Evolutionary conservation across 2,797 vertebrate species (phyloP), one percentile per base, ranked within the genome.

Genomic region (Enteromius trimaculatus): DNA sequence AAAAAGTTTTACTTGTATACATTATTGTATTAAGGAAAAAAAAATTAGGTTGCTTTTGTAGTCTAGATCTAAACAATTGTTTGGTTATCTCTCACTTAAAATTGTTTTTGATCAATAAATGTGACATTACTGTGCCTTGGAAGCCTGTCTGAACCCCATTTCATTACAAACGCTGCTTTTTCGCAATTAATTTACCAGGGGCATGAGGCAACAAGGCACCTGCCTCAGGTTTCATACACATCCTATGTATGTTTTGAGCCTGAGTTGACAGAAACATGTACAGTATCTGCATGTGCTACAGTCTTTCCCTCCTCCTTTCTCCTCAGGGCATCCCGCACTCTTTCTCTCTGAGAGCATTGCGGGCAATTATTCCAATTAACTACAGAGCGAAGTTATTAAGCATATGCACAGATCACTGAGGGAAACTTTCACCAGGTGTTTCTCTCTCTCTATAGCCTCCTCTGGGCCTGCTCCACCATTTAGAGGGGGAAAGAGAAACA

Each of bases 341-440:
- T 79, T 78, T 79, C 83, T 87, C 88, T 87, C 42, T 34, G 60
- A 79, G 76, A 87, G 82, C 81, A 88, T 86, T 87, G 70, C 47
- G 80, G 85, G 77, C 85, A 86, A 89, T 89, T 89, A 86, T 88
- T 89, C 86, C 88, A 88, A 90, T 91, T 91, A 90, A 83, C 75
- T 77, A 83, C 86, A 87, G 78, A 86, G 86, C 77, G 70, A 86
- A 86, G 75, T 85, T 85, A 84, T 88, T 83, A 89, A 84, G 80
- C 86, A 88, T 88, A 86, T 86, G 83, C 85, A 87, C 77, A 77
- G 58, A 88, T 84, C 84, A 84, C 84, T 81, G 82, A 88, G 82
- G 88, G 86, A 86, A 78, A 82, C 86, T 89, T 90, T 86, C 83
- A 83, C 90, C 89, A 89, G 89, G 90, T 88, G 89, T 86, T 86